Conservation (phyloP, 2,888 invertebrate species). For the Diarsia mendica region DNA sequence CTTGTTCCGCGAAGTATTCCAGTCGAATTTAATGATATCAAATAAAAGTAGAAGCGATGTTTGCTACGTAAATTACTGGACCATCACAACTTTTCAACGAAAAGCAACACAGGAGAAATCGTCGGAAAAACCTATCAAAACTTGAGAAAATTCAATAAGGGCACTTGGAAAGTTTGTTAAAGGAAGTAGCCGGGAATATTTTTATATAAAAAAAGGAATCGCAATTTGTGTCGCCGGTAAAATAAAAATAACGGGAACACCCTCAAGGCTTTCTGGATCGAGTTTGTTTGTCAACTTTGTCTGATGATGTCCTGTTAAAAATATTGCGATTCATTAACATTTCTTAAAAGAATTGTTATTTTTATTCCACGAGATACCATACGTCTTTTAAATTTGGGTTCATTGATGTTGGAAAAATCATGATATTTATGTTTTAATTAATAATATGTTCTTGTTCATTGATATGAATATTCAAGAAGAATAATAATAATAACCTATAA, state of each 20-base stretch:
- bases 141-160: constrained; percentile 90
- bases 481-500: too few species aligned
- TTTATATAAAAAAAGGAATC: constrained; percentile 84
- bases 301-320: constrained; percentile 71
- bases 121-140: constrained; percentile 90
- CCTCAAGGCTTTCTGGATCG: constrained; percentile 74
- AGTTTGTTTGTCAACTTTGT: constrained; percentile 78
- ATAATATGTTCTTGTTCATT: too few species aligned
- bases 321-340: constrained; percentile 65
- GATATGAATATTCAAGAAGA: too few species aligned
- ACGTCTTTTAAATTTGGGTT: constrained; percentile 16
- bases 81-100: constrained; percentile 79
- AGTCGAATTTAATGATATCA: constrained; percentile 61
- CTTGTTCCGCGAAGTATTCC: constrained; percentile 28
- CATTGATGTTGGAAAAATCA: not conserved
- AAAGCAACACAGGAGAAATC: constrained; percentile 85
- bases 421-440: too few species aligned
- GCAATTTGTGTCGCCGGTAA: constrained; percentile 86
- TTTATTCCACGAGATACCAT: constrained; percentile 20
- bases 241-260: constrained; percentile 79
- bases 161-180: constrained; percentile 89
- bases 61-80: constrained; percentile 83
- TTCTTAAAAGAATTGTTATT: constrained; percentile 39
- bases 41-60: constrained; percentile 69
- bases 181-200: constrained; percentile 87